Conservation (phyloP, 2,797 vertebrate species). For the Megaceryle alcyon region DNA sequence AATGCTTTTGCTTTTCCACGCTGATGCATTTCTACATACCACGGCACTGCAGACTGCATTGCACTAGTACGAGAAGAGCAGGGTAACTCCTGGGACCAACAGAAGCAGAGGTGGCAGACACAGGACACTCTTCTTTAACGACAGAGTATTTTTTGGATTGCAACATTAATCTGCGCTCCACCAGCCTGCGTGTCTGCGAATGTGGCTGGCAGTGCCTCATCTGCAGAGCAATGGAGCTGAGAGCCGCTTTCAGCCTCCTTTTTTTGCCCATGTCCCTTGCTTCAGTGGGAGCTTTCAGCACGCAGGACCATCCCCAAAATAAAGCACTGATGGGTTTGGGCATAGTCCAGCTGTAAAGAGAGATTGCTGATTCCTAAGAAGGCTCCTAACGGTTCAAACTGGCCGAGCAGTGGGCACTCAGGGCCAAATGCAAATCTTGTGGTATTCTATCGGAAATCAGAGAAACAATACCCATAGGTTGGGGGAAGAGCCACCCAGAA, state of each 20-base stretch:
- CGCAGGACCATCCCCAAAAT: neutral
- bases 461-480: slow-evolving; percentile 26
- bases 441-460: slow-evolving; percentile 43
- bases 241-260: neutral
- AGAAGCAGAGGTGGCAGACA: neutral
- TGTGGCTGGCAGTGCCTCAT: accelerated
- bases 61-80: neutral
- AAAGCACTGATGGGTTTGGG: neutral
- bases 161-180: neutral
- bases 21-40: neutral
- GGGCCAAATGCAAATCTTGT: slow-evolving; percentile 44
- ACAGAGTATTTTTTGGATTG: neutral
- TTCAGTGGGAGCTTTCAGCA: neutral
- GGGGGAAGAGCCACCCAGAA: slow-evolving; percentile 24
- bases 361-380: slow-evolving; percentile 23
- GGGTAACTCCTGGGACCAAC: neutral
- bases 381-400: neutral
- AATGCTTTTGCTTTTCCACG: neutral
- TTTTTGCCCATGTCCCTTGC: neutral
- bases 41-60: neutral
- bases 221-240: neutral
- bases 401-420: neutral
- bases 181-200: neutral
- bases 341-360: neutral
- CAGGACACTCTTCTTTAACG: neutral